Evolutionary conservation across 2,113 vertebrate genomes (phyloP).

Genomic region (Scortum barcoo): DNA sequence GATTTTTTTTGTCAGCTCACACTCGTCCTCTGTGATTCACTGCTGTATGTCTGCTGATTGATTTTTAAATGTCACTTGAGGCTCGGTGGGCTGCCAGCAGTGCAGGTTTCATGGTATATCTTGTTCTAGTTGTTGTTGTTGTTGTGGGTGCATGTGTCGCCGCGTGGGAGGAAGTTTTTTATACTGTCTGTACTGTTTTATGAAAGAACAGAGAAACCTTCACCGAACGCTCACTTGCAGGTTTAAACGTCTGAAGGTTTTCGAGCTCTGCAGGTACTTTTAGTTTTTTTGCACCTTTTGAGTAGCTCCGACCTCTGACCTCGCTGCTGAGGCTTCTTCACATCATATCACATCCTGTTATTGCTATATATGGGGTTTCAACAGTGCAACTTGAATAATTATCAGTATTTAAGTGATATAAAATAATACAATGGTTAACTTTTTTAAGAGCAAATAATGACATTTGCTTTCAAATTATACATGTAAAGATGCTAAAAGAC

Average conservation of each 20-base stretch:
- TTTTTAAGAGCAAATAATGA: too few relatives aligned
- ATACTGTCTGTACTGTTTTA: conserved; percentile 24
- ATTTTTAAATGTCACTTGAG: conserved; percentile 43
- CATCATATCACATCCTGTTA: not conserved
- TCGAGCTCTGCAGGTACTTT: too few relatives aligned
- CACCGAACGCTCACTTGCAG: too few relatives aligned
- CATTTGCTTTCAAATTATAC: not conserved
- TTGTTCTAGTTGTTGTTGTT: conserved; percentile 21
- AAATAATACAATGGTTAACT: too few relatives aligned
- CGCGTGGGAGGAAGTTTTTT: conserved; percentile 14
- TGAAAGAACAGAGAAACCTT: conserved; percentile 32
- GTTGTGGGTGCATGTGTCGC: conserved; percentile 22
- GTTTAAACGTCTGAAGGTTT: not conserved
- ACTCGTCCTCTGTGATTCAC: conserved; percentile 20
- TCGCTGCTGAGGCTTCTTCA: not conserved
- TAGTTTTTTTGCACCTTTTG: too few relatives aligned
- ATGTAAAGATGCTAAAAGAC: not conserved
- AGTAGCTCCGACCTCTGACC: not conserved
- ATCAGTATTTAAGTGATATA: not conserved
- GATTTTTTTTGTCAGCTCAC: conserved; percentile 1
- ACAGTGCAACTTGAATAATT: not conserved
- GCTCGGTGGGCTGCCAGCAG: conserved; percentile 32
- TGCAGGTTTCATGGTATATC: conserved; percentile 29
- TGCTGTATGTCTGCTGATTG: not conserved
- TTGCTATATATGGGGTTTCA: not conserved